Conservation (phyloP, 2,888 invertebrate genomes). For the Netelia virgata region DNA sequence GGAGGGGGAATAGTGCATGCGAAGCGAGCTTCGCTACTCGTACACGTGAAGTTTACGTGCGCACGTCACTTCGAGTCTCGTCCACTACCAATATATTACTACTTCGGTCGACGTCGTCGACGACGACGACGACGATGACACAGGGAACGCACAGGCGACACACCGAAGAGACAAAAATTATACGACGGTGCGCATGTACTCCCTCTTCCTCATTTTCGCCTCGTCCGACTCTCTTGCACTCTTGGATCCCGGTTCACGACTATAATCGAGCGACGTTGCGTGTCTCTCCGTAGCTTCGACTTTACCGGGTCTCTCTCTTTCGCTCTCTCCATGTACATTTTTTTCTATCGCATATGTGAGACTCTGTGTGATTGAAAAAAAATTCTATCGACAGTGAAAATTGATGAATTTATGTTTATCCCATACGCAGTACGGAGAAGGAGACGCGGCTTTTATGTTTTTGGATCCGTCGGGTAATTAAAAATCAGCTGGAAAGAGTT, state of each 20-base stretch:
- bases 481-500: too few relatives aligned
- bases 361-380: too few relatives aligned
- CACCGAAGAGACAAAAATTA: constrained; percentile 9
- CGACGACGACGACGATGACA: background rate
- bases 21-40: constrained; percentile 51
- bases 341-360: too few relatives aligned
- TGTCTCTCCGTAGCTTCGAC: constrained; percentile 14
- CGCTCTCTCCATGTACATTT: background rate
- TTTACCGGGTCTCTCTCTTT: background rate
- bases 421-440: too few relatives aligned
- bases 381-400: too few relatives aligned
- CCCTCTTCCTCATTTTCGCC: constrained; percentile 31
- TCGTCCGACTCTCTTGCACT: constrained; percentile 1
- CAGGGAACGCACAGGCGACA: constrained; percentile 27
- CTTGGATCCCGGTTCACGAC: too few relatives aligned
- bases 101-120: background rate
- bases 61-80: constrained; percentile 56
- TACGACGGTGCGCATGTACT: constrained; percentile 13
- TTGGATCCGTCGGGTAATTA: too few relatives aligned
- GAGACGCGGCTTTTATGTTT: too few relatives aligned
- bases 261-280: constrained; percentile 44
- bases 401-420: too few relatives aligned
- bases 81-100: constrained; percentile 17
- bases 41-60: constrained; percentile 65
- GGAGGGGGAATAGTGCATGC: constrained; percentile 43